Evolutionary conservation across 92 coral and sea anemone genomes (phyloP), one percentile per base, ranked within the genome.

Genomic region (Zoanthus gigantus): DNA sequence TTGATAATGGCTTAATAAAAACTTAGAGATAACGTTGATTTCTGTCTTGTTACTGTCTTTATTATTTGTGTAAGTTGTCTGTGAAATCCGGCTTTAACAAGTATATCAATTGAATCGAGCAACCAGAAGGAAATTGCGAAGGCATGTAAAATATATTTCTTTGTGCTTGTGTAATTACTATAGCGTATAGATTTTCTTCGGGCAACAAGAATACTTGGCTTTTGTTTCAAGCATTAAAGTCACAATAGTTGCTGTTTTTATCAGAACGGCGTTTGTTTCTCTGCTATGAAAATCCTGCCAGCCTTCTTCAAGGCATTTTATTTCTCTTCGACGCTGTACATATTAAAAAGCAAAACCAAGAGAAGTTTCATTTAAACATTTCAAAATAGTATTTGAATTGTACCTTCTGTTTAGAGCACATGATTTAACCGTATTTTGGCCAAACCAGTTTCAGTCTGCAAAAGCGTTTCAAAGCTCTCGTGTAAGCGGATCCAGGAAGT

Each of bases 401-500:
- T 72, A 15, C 7, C 13, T 28, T 4, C 10, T 75, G 60, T 18
- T 8, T 14, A 71, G 74, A 18, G 31, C 31, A 16, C 34, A 18
- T 75, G 47, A 12, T 18, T 9, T 16, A 48, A 53, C 13, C 9
- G 13, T 23, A 46, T 23, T 7, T 18, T 17, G 9, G 44, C 44
- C 60, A 50, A 75, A 53, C 42, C 11, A 23, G 34, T 58, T 77
- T 31, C 42, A 54, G 66, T 58, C 63, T 16, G 28, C 76, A n/a
- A 42, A 42, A 45, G 77, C 77, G 15, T 28, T 75, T 75, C 42
- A 23, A 4, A 2, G 72, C 53, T 58, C 57, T 12, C 74, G 42
- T 63, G 85, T 61, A 80, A 80, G 17, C 58, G 65, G 85, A 81
- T 81, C 85, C 63, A 67, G 74, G 85, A 81, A 81, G 71, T 66